These are phyloP conservation scores for Hemicrepidius hirtus DNA, from an alignment of 2,888 invertebrate genomes.

Conservation along the genomic window DNA sequence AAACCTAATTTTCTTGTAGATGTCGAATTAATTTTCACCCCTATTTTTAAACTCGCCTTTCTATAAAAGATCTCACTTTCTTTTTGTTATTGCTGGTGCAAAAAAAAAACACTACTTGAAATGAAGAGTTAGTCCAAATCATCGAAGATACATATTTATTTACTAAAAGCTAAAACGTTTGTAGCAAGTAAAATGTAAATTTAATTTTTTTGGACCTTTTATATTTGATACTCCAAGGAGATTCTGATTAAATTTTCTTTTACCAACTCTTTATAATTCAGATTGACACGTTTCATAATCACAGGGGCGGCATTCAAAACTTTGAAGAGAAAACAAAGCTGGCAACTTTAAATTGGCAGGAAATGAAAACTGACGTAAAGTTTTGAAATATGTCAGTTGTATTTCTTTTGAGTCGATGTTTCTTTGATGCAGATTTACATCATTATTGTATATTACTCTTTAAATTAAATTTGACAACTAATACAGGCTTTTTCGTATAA, in stretches of 20 bases:
- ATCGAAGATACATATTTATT: too few relatives aligned
- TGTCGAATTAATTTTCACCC: too few relatives aligned
- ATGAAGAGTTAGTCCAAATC: too few relatives aligned
- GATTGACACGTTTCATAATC: conserved; percentile 22
- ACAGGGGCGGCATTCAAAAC: not conserved
- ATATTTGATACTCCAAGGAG: not conserved
- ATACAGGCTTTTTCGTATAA: too few relatives aligned
- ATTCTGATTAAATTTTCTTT: not conserved
- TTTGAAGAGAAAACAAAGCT: not conserved
- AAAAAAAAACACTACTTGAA: too few relatives aligned
- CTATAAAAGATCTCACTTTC: too few relatives aligned
- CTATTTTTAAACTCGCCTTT: too few relatives aligned
- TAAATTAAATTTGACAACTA: not conserved
- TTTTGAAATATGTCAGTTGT: not conserved
- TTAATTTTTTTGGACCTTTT: not conserved
- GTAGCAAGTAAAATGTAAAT: not conserved
- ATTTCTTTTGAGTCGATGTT: not conserved
- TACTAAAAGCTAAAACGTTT: too few relatives aligned
- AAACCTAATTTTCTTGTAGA: too few relatives aligned
- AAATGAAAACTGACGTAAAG: conserved; percentile 8
- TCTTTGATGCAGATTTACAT: not conserved
- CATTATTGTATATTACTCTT: not conserved
- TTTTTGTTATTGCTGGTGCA: too few relatives aligned
- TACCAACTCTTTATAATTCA: conserved; percentile 9
- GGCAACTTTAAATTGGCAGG: conserved; percentile 12